These are phyloP conservation scores for Drosophila melanica DNA, from an alignment of 1,140 invertebrate genomes.

Conservation along the genomic window DNA sequence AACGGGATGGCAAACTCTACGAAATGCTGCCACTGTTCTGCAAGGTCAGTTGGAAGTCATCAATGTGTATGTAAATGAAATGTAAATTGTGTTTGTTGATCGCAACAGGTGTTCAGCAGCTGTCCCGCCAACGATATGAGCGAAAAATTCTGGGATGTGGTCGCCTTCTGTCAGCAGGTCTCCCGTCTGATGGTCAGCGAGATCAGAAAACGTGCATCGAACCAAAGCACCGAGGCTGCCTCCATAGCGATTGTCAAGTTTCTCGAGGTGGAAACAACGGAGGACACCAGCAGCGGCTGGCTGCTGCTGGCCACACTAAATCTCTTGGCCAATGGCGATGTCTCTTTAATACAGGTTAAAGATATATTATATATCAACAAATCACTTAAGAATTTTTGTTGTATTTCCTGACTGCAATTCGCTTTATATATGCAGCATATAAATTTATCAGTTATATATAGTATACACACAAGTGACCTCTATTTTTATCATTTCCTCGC, in stretches of 20 bases:
- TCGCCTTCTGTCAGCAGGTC: constrained; percentile 96
- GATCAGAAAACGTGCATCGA: constrained; percentile 95
- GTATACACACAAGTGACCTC: neutral
- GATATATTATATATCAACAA: too few relatives aligned
- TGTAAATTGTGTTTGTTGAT: neutral
- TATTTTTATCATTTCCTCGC: neutral
- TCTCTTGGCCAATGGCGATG: constrained; percentile 93
- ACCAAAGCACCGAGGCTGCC: constrained; percentile 97
- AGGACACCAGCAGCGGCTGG: constrained; percentile 98
- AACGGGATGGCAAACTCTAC: constrained; percentile 97
- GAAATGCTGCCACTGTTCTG: constrained; percentile 99
- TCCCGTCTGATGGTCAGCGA: constrained; percentile 97
- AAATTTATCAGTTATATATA: neutral
- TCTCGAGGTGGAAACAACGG: constrained; percentile 95
- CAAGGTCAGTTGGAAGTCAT: constrained; percentile 88
- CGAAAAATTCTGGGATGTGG: constrained; percentile 97
- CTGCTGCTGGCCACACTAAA: constrained; percentile 96
- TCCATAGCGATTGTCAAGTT: constrained; percentile 98
- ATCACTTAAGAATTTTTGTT: too few relatives aligned
- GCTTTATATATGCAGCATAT: neutral
- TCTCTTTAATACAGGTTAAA: constrained; percentile 92
- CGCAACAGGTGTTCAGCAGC: constrained; percentile 92
- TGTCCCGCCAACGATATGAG: constrained; percentile 96
- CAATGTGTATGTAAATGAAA: neutral
- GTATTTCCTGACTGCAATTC: neutral